Evolutionary conservation across 2,888 invertebrate species (phyloP).

Genomic region (Orgyia antiqua): DNA sequence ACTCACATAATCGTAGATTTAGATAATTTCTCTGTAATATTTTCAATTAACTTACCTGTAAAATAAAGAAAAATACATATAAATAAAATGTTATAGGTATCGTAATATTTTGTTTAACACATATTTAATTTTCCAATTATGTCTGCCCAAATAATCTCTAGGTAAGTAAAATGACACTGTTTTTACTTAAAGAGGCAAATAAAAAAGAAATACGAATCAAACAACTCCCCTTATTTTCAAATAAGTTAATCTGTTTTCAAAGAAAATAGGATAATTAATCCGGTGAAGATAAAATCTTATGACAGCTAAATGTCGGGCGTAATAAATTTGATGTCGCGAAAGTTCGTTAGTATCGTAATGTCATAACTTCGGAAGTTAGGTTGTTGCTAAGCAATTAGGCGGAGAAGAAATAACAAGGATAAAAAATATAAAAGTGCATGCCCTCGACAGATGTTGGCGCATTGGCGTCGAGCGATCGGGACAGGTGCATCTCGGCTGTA

Average conservation of each 20-base stretch:
- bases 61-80: slow-evolving; percentile 1
- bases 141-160: too few species aligned
- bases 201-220: too few species aligned
- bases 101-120: too few species aligned
- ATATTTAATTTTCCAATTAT: too few species aligned
- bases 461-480: slow-evolving; percentile 55
- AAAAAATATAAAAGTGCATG: slow-evolving; percentile 50
- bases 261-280: slow-evolving; percentile 21
- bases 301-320: slow-evolving; percentile 10
- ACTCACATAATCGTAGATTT: too few species aligned
- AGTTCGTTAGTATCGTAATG: slow-evolving; percentile 26
- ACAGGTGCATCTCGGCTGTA: slow-evolving; percentile 62
- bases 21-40: not conserved
- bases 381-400: slow-evolving; percentile 53
- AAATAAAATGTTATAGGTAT: slow-evolving; percentile 1
- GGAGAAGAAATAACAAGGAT: slow-evolving; percentile 29
- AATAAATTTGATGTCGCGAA: slow-evolving; percentile 19
- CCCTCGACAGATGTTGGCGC: slow-evolving; percentile 64
- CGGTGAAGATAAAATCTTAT: slow-evolving; percentile 16
- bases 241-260: slow-evolving; percentile 4
- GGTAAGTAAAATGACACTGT: too few species aligned
- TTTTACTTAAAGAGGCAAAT: too few species aligned
- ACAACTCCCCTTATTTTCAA: too few species aligned
- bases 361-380: slow-evolving; percentile 24
- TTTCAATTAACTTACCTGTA: slow-evolving; percentile 33